A percentile compares a stretch with the other conserved stretches of the same genome.
These are phyloP conservation scores for Nautilus pompilius DNA, from an alignment of 1,140 invertebrate genomes.

Conservation along the genomic window DNA sequence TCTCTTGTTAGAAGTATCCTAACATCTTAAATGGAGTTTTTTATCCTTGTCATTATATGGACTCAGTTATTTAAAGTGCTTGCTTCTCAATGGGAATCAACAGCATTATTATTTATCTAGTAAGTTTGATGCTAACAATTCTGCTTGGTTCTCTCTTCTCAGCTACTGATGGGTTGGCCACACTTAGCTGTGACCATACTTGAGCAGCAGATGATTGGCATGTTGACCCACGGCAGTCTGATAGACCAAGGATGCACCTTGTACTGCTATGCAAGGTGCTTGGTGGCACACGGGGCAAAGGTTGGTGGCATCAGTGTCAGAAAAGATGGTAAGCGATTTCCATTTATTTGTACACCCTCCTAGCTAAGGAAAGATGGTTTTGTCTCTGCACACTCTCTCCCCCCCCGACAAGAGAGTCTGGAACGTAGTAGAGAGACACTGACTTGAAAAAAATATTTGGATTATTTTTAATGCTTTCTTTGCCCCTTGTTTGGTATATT, in stretches of 20 bases:
- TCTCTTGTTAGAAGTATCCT: too few relatives aligned
- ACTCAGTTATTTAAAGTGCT: neutral
- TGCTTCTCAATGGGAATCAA: neutral
- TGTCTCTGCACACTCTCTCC: too few relatives aligned
- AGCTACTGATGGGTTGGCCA: conserved; percentile 71
- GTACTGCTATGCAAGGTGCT: conserved; percentile 56
- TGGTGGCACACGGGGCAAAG: conserved; percentile 61
- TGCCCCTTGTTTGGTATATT: too few relatives aligned
- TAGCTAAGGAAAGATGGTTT: too few relatives aligned
- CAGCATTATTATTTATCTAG: too few relatives aligned
- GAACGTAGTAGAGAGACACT: too few relatives aligned
- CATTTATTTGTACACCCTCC: neutral
- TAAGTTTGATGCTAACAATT: too few relatives aligned
- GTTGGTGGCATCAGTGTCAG: conserved; percentile 55
- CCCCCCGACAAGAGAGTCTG: too few relatives aligned
- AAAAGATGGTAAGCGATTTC: conserved; percentile 45
- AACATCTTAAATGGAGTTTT: neutral
- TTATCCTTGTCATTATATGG: neutral
- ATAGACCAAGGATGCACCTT: conserved; percentile 71
- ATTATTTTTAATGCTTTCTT: too few relatives aligned
- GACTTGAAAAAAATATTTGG: too few relatives aligned
- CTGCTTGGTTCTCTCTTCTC: conserved; percentile 20
- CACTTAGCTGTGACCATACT: conserved; percentile 70
- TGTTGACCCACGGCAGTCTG: conserved; percentile 76
- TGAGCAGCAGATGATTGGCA: conserved; percentile 66